These are phyloP conservation scores for Stenurella melanura DNA, from an alignment of 2,888 invertebrate species.

Conservation along the genomic window DNA sequence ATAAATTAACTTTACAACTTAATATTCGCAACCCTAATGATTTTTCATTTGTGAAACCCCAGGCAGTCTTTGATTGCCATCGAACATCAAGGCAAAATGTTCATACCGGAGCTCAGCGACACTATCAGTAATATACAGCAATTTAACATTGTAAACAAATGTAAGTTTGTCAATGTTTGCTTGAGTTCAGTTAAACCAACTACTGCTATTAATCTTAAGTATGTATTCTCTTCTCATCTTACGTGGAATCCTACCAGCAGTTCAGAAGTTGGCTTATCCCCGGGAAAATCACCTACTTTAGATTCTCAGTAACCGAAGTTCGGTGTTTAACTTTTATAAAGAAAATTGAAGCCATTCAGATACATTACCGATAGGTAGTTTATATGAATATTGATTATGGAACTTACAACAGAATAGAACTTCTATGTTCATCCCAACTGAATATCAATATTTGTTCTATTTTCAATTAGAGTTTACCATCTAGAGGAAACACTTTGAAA, in stretches of 20 bases:
- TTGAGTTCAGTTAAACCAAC: conserved; percentile 55
- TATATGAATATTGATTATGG: conserved; percentile 37
- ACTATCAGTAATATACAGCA: conserved; percentile 55
- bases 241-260: conserved; percentile 38
- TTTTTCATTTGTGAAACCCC: conserved; percentile 19
- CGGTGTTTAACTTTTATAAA: conserved; percentile 39
- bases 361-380: conserved; percentile 36
- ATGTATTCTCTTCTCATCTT: conserved; percentile 47
- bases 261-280: conserved; percentile 40
- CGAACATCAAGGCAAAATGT: conserved; percentile 28
- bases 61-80: conserved; percentile 37
- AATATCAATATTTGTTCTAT: conserved; percentile 33
- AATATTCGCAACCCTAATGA: neutral
- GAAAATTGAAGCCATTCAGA: conserved; percentile 38
- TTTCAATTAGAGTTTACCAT: conserved; percentile 26
- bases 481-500: conserved; percentile 2
- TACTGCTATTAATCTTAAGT: conserved; percentile 56
- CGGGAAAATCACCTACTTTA: conserved; percentile 31
- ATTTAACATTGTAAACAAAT: conserved; percentile 60
- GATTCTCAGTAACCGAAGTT: conserved; percentile 35
- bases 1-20: neutral
- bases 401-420: conserved; percentile 19
- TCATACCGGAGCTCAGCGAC: conserved; percentile 17
- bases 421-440: neutral
- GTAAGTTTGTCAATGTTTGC: conserved; percentile 59